These are phyloP conservation scores for Agrochola lychnidis DNA, from an alignment of 2,888 invertebrate species.

Conservation along the genomic window DNA sequence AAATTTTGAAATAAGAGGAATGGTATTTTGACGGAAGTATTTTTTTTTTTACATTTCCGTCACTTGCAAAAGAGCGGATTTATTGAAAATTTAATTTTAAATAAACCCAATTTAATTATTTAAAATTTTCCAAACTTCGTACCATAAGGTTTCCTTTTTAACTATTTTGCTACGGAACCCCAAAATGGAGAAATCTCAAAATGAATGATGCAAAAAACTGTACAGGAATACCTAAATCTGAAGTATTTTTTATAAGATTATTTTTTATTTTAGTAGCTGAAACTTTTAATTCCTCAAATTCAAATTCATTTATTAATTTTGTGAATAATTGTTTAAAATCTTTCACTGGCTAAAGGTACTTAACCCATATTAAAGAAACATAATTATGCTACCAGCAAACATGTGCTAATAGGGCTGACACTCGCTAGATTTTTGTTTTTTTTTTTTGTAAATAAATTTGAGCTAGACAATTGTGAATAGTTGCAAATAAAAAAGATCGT, in stretches of 20 bases:
- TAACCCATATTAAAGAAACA: conserved; percentile 62
- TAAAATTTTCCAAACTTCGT: background rate
- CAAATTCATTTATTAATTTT: no score
- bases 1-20: background rate
- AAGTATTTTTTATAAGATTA: background rate
- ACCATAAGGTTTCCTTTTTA: no score
- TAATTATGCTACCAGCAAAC: conserved; percentile 38
- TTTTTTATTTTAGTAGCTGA: background rate
- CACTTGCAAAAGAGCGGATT: background rate
- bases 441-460: background rate
- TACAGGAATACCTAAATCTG: background rate
- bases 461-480: background rate
- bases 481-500: background rate
- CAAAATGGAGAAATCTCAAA: background rate
- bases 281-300: conserved; percentile 17
- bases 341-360: conserved; percentile 47
- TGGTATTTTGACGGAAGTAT: background rate
- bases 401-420: conserved; percentile 51
- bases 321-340: conserved; percentile 40
- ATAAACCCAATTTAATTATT: no score
- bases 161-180: background rate
- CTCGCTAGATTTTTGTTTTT: background rate
- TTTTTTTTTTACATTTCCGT: background rate
- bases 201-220: conserved; percentile 6
- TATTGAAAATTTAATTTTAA: no score